phyloP scores from a whole-genome alignment of 2,888 invertebrate genomes.

The Pterostichus niger region DNA sequence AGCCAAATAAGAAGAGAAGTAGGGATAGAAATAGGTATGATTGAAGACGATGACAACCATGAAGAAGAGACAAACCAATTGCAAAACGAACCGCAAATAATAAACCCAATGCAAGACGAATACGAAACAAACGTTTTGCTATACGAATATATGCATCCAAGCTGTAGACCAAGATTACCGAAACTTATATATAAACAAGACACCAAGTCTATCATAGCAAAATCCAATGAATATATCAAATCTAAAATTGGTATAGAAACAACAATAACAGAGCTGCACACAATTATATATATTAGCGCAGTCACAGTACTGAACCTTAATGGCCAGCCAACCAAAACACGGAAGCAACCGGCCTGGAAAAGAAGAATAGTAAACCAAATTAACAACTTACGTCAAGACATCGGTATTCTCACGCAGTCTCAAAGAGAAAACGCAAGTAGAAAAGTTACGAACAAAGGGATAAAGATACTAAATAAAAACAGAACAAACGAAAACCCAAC shows the following conservation, averaged over 20 bases:
- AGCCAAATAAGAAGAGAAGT: background rate
- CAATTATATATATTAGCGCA: background rate
- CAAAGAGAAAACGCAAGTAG: background rate
- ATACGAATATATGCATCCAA: background rate
- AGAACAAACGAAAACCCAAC: background rate
- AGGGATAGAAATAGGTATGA: background rate
- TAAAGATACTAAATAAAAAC: background rate
- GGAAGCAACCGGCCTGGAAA: background rate
- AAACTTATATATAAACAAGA: background rate
- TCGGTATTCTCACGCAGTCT: background rate
- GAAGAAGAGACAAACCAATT: background rate
- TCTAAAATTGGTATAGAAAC: background rate
- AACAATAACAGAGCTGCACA: background rate
- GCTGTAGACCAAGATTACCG: background rate
- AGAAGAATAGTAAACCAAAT: background rate
- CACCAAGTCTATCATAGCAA: background rate
- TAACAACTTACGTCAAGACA: background rate
- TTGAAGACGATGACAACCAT: too few species aligned
- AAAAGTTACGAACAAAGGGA: background rate
- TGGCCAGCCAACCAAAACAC: background rate
- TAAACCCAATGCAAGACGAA: background rate
- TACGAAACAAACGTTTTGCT: background rate
- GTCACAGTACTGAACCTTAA: background rate
- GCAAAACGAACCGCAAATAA: background rate
- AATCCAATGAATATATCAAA: background rate